A percentile compares a stretch with the other conserved stretches of the same genome.
These are phyloP conservation scores for Phania funesta DNA, from an alignment of 2,888 invertebrate genomes.

Conservation along the genomic window DNA sequence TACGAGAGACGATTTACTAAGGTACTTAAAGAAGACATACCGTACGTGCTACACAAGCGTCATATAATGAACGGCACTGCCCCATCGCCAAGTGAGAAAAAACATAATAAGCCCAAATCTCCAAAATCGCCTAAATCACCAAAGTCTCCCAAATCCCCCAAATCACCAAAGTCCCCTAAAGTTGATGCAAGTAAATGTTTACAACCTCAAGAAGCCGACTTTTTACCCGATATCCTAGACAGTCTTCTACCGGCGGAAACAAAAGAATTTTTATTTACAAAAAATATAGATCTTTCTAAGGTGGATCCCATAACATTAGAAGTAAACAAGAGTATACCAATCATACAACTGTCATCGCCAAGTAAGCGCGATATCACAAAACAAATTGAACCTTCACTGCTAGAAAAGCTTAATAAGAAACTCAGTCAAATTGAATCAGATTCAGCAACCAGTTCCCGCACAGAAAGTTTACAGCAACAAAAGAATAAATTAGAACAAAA, in stretches of 20 bases:
- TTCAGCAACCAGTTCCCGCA: conserved; percentile 87
- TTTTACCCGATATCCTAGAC: conserved; percentile 82
- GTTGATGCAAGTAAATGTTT: conserved; percentile 71
- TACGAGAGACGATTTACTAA: conserved; percentile 83
- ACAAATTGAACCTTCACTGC: conserved; percentile 84
- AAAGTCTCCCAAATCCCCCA: conserved; percentile 84
- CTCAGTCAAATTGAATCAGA: conserved; percentile 89
- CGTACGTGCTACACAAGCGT: conserved; percentile 91
- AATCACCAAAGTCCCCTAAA: conserved; percentile 83
- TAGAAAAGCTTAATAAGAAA: conserved; percentile 87
- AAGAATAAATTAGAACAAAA: conserved; percentile 82
- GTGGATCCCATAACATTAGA: conserved; percentile 87
- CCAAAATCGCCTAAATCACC: conserved; percentile 85
- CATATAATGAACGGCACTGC: conserved; percentile 93
- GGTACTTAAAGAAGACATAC: conserved; percentile 85
- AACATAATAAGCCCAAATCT: conserved; percentile 83
- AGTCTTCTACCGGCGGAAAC: conserved; percentile 81
- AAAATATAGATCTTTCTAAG: conserved; percentile 88
- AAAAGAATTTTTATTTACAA: conserved; percentile 86
- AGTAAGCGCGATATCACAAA: conserved; percentile 85
- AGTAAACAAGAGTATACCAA: conserved; percentile 84
- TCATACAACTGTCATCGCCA: conserved; percentile 85
- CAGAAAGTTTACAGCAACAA: conserved; percentile 85
- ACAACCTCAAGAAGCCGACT: conserved; percentile 75
- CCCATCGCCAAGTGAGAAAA: conserved; percentile 81